Base-by-base conservation (phyloP, 2,113 vertebrate species). In the Channa argus region DNA sequence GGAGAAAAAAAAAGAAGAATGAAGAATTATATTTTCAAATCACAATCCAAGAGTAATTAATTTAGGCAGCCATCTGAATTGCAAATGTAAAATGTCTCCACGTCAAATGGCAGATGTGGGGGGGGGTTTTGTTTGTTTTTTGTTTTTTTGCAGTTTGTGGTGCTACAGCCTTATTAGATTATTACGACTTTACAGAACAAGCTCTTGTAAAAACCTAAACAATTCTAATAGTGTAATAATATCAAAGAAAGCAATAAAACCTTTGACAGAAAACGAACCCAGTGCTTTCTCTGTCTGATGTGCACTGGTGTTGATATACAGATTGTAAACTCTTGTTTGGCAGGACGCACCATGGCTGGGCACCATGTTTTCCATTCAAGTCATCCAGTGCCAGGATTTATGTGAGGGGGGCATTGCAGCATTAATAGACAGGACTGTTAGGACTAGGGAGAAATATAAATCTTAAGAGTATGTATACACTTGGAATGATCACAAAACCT, bases 301-400 rank as follows among this genome's bases (percentile, higher is more conserved):
- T 66, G 56, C 43, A 14, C 33, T 43, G 43, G 24, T 65, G 82
- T 66, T 62, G 49, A 59, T 65, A 14, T 65, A 14, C 63, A 64
- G 50, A 50, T 72, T 71, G 70, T 79, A 59, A 53, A 65, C 77
- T 70, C 74, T 62, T 71, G 49, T 83, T 66, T 83, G 77, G 71
- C 78, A 55, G 8, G 1, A 49, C 11, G 44, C 52, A 67, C 36
- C 14, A 36, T 71, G 83, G 75, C 63, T 43, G 56, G 24, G 53
- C 53, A 63, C 75, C 60, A 78, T 68, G 78, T 75, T 82, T 91
- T 88, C 79, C 80, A 76, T 63, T 76, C 36, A 53, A 71, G 54
- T 50, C 49, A 14, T 60, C 61, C 9, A 6, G 2, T 67, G 69
- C 80, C 84, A 84, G 70, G 68, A 64, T 67, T 52, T 71, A 44